A percentile compares a stretch with the other conserved stretches of the same genome.
Evolutionary conservation across 2,113 vertebrate species (phyloP).

Genomic region (Erinaceus europaeus): DNA sequence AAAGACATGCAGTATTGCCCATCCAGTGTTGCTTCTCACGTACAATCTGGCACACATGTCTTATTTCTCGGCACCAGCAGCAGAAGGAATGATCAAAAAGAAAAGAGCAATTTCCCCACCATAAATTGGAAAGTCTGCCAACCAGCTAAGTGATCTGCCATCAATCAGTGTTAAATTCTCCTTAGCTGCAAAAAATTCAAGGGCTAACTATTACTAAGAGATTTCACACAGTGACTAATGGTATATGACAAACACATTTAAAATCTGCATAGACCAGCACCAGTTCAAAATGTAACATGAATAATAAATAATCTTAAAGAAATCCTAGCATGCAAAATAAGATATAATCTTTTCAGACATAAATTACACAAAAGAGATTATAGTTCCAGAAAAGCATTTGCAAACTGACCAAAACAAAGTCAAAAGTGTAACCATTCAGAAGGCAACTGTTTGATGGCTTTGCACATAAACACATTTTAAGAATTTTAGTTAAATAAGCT

Average conservation of each 20-base stretch:
- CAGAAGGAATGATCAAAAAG: constrained; percentile 87
- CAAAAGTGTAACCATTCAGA: constrained; percentile 61
- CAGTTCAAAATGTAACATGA: constrained; percentile 80
- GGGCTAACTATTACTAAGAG: constrained; percentile 90
- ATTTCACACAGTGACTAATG: constrained; percentile 92
- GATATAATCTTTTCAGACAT: constrained; percentile 81
- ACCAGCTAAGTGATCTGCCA: constrained; percentile 93
- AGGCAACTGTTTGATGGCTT: constrained; percentile 63
- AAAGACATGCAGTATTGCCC: constrained; percentile 80
- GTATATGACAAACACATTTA: constrained; percentile 91
- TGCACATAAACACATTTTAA: constrained; percentile 1
- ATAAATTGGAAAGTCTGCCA: constrained; percentile 95
- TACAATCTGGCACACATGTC: constrained; percentile 80
- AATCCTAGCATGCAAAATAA: constrained; percentile 78
- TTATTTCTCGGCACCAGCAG: constrained; percentile 77
- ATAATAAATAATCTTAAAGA: constrained; percentile 82
- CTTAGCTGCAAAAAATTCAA: constrained; percentile 87
- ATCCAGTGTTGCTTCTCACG: constrained; percentile 71
- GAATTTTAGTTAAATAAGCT: constrained; percentile 30
- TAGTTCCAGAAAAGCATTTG: constrained; percentile 73
- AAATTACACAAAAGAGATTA: constrained; percentile 77
- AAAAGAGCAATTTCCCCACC: constrained; percentile 92
- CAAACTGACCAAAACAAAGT: constrained; percentile 73
- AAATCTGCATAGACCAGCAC: constrained; percentile 87
- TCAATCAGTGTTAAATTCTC: constrained; percentile 93